Evolutionary conservation across 2,797 vertebrate species (phyloP).

Genomic region (Synaphobranchus kaupii): DNA sequence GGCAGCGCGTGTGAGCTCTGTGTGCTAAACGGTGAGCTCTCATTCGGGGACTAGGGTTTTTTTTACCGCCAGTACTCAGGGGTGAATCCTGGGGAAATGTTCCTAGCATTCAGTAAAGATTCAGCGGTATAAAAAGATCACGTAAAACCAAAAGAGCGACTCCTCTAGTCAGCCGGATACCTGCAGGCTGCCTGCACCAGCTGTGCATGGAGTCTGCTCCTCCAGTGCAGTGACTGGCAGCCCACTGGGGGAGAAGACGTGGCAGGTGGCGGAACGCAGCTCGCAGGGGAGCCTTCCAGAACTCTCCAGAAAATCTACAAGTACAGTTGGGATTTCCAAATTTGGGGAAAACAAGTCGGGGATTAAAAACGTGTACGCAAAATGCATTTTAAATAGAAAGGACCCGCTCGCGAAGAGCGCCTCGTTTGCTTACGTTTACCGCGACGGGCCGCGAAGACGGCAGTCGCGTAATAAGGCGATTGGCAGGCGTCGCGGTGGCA

Average conservation of each 20-base stretch:
- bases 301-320: neutral
- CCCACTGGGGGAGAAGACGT: neutral
- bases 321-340: too few relatives aligned
- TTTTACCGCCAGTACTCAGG: neutral
- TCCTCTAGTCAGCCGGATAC: neutral
- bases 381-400: too few relatives aligned
- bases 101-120: neutral
- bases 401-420: too few relatives aligned
- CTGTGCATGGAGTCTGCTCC: neutral
- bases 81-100: neutral
- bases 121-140: neutral
- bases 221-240: neutral
- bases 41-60: neutral
- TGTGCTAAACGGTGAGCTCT: neutral
- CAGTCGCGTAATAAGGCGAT: constrained; percentile 44
- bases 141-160: neutral
- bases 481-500: constrained; percentile 34
- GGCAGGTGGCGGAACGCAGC: neutral
- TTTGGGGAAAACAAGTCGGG: neutral
- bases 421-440: constrained; percentile 8
- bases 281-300: neutral
- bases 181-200: neutral
- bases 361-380: neutral
- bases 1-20: neutral
- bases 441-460: constrained; percentile 33